Evolutionary conservation across 2,113 vertebrate genomes (phyloP), one percentile per base, ranked within the genome.

Genomic region (Protobothrops mucrosquamatus): DNA sequence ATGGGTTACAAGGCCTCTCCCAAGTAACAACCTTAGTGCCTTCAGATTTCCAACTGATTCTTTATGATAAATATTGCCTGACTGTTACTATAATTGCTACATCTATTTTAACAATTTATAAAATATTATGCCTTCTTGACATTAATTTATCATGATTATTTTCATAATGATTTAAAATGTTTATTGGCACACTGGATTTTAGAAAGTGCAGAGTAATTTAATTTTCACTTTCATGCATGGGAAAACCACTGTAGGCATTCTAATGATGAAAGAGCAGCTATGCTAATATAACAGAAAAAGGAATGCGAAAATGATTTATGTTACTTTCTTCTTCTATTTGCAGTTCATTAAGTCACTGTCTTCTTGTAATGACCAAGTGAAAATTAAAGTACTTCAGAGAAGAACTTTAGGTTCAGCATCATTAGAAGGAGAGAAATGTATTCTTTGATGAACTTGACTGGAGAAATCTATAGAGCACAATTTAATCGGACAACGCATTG

Each of bases 331-430:
- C 97, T 98, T 94, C 97, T 97, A 97, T 98, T 98, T 98, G 97
- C 97, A 98, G 97, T 98, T 98, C 98, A 98, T 99, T 99, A 98
- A 98, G 98, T 99, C 98, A 98, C 98, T 98, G 97, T 98, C 98
- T 98, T 97, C 97, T 97, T 92, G 94, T 98, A 98, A 98, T 98
- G 97, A 98, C 98, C 97, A 93, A 98, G 97, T 97, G 97, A 98
- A 98, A 98, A 98, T 98, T 98, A 98, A 98, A 98, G 97, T 97
- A 98, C 97, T 97, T 97, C 94, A 95, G 96, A 98, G 97, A 97
- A 97, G 97, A 98, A 98, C 97, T 97, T 97, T 94, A 97, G 97
- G 97, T 98, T 98, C 97, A 97, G 97, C 97, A 97, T 98, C 97
- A 97, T 98, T 98, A 98, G 97, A 95, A 94, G 97, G 97, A 98